A percentile compares a stretch with the other conserved stretches of the same genome.
These are phyloP conservation scores for Telmatochromis brachygnathus DNA, from an alignment of 2,113 vertebrate species.

Conservation along the genomic window DNA sequence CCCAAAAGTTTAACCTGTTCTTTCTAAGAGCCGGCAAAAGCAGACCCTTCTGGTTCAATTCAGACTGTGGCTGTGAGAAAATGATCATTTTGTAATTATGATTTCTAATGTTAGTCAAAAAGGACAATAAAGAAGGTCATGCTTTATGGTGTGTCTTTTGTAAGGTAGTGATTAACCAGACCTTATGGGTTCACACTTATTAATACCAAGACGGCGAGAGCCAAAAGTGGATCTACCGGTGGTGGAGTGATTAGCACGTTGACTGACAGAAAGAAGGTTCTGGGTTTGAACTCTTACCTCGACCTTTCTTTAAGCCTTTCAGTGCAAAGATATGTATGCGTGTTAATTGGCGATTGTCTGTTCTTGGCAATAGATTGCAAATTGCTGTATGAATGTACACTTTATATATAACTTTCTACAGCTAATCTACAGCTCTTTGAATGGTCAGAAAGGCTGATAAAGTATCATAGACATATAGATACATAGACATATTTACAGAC, in stretches of 20 bases:
- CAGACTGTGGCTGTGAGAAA: background rate
- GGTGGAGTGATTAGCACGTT: fast-evolving
- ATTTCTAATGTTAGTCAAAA: background rate
- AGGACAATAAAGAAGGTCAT: background rate
- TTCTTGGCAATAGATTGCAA: background rate
- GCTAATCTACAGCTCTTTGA: background rate
- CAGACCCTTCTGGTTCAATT: background rate
- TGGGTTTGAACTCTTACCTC: background rate
- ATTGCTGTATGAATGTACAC: background rate
- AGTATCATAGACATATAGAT: background rate
- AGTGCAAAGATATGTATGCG: background rate
- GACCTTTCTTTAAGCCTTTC: background rate
- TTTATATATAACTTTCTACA: background rate
- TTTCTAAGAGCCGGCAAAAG: background rate
- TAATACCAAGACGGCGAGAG: background rate
- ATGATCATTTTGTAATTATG: background rate
- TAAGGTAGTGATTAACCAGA: background rate
- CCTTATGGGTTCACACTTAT: background rate
- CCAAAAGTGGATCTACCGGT: background rate
- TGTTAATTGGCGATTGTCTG: background rate
- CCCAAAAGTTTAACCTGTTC: background rate
- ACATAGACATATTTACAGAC: background rate
- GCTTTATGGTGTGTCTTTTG: background rate
- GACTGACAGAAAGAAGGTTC: background rate
- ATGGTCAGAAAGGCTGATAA: background rate